Percentiles rank a stretch among this genome's conserved stretches.
These are phyloP conservation scores for Plebejus melissa DNA, from an alignment of 2,888 invertebrate species.

Conservation along the genomic window DNA sequence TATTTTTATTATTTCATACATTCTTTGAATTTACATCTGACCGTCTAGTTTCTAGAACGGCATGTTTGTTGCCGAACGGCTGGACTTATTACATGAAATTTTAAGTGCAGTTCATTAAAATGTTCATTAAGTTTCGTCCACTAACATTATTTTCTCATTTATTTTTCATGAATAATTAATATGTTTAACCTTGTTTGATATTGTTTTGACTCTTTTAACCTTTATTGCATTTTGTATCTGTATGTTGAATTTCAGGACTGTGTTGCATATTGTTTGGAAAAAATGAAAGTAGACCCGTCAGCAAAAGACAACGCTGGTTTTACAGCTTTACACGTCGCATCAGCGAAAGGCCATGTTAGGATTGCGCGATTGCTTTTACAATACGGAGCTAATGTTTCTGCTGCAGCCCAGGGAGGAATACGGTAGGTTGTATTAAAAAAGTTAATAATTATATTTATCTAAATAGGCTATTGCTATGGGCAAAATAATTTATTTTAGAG, in stretches of 20 bases:
- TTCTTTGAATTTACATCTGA: neutral
- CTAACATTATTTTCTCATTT: too few relatives aligned
- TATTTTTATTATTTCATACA: neutral
- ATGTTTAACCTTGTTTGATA: too few relatives aligned
- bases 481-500: neutral
- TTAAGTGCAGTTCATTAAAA: too few relatives aligned
- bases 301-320: constrained; percentile 95
- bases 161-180: too few relatives aligned
- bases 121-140: too few relatives aligned
- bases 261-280: constrained; percentile 93
- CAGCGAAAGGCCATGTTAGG: constrained; percentile 91
- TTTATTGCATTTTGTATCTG: neutral
- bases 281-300: constrained; percentile 88
- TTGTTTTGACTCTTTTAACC: too few relatives aligned
- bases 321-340: constrained; percentile 95
- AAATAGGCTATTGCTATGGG: neutral
- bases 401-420: constrained; percentile 94
- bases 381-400: constrained; percentile 95
- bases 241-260: constrained; percentile 83
- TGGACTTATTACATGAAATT: too few relatives aligned
- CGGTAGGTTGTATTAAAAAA: constrained; percentile 69
- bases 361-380: constrained; percentile 91
- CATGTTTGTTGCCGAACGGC: too few relatives aligned
- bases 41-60: too few relatives aligned
- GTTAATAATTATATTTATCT: too few relatives aligned